Evolutionary conservation across 2,888 invertebrate genomes (phyloP).

Genomic region (Philereme vetulata): DNA sequence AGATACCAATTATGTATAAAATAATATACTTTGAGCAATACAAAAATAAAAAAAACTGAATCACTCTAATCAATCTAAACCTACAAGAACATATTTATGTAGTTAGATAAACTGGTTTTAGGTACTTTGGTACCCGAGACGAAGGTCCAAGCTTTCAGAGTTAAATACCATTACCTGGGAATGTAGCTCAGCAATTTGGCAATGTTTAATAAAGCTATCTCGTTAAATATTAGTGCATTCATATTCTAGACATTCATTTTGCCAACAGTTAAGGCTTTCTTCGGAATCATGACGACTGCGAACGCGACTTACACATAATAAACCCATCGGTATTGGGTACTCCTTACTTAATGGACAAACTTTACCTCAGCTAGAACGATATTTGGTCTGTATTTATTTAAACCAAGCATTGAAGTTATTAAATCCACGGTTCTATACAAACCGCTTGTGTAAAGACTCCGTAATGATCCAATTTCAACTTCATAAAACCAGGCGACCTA

Average conservation of each 20-base stretch:
- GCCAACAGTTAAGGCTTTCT: constrained; percentile 21
- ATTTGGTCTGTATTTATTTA: too few relatives aligned
- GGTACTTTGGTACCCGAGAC: constrained; percentile 48
- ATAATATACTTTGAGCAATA: constrained; percentile 80
- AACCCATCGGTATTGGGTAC: too few relatives aligned
- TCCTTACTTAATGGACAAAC: too few relatives aligned
- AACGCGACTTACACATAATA: too few relatives aligned
- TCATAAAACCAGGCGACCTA: too few relatives aligned
- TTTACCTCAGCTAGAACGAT: too few relatives aligned
- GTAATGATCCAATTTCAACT: too few relatives aligned
- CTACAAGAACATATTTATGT: constrained; percentile 49
- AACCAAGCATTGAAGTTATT: too few relatives aligned
- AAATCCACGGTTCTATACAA: too few relatives aligned
- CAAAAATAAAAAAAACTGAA: constrained; percentile 81
- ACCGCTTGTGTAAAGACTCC: too few relatives aligned
- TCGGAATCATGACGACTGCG: too few relatives aligned
- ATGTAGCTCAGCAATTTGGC: constrained; percentile 71
- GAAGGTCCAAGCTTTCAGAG: constrained; percentile 40
- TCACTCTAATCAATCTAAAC: constrained; percentile 67
- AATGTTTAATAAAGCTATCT: constrained; percentile 60
- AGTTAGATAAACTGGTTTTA: constrained; percentile 26
- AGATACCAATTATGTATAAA: constrained; percentile 61
- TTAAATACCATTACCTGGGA: constrained; percentile 59
- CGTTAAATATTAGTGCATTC: constrained; percentile 44
- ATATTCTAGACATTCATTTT: constrained; percentile 35